Percentiles rank a stretch among this genome's conserved stretches.
Evolutionary conservation across 2,888 invertebrate species (phyloP).

Genomic region (Silvanus unidentatus): DNA sequence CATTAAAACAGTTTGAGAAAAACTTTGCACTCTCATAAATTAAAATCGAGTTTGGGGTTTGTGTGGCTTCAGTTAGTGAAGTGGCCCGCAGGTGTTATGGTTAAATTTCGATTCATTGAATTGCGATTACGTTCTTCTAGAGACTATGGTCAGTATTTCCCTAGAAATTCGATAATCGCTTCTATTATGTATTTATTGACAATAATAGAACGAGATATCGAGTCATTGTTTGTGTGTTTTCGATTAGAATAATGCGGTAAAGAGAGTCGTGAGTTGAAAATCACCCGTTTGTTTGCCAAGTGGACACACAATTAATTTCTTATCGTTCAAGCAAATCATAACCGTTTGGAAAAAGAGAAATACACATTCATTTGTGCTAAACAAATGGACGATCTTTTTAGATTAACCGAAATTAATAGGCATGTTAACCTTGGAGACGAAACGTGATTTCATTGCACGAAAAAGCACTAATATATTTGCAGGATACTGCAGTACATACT

Average conservation of each 20-base stretch:
- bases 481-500: no score
- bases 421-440: constrained; percentile 28
- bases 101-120: background rate
- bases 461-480: no score
- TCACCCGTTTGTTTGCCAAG: no score
- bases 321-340: constrained; percentile 14
- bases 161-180: no score
- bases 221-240: no score
- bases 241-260: constrained; percentile 9
- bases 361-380: constrained; percentile 6
- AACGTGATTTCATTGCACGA: constrained; percentile 11
- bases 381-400: constrained; percentile 20
- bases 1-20: no score
- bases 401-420: constrained; percentile 34
- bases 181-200: no score
- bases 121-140: background rate
- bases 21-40: no score
- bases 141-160: constrained; percentile 6
- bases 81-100: no score
- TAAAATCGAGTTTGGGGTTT: no score
- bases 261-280: background rate
- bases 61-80: no score
- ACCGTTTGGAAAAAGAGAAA: constrained; percentile 13
- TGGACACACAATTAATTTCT: constrained; percentile 11
- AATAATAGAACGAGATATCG: no score